Evolutionary conservation across 1,140 invertebrate species (phyloP), one percentile per base, ranked within the genome.

Genomic region (Aphelenchoides avenae): DNA sequence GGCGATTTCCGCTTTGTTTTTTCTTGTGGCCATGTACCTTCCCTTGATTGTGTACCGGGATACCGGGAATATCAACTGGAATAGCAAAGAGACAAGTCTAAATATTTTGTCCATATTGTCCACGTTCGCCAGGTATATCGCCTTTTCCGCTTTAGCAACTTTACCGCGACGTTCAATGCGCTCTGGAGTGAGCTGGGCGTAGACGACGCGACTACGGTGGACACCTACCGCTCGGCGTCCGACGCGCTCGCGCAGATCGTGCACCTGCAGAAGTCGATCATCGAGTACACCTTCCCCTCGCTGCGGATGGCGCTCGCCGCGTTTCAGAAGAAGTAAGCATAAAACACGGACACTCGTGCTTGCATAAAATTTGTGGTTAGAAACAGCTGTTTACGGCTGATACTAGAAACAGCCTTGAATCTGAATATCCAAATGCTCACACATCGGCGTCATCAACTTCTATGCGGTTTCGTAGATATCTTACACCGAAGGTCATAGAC

Each of bases 161-260:
- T 68, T 20, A 68, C 66, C 6, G 68, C 46, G 15, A 18, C 61
- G 5, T 18, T 68, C 33, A 70, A 70, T 24, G 33, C 43, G 13
- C 67, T 68, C 11, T 70, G 66, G 66, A 7, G 44, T 9, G 68
- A 66, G 24, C 53, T 71, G 57, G 22, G 51, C 15, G 40, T 55
- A 13, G 40, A 66, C 9, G 66, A 71, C 9, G 36, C 42, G 20
- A 43, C 33, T 24, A 47, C 66, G n/a, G 40, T 34, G 13, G 34
- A 61, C 15, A 68, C 68, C 13, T 73, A 50, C 49, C 15, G 53
- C 30, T 30, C 46, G 2, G 36, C 77, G 9, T 57, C 70, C n/a
- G 72, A 75, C 33, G 62, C 72, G 5, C 64, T 71, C 36, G 57
- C 57, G 5, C 70, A 76, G 26, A 65, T 74, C 24, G 61, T 75